Conservation (phyloP, 2,888 invertebrate species). For the Pterostichus niger region DNA sequence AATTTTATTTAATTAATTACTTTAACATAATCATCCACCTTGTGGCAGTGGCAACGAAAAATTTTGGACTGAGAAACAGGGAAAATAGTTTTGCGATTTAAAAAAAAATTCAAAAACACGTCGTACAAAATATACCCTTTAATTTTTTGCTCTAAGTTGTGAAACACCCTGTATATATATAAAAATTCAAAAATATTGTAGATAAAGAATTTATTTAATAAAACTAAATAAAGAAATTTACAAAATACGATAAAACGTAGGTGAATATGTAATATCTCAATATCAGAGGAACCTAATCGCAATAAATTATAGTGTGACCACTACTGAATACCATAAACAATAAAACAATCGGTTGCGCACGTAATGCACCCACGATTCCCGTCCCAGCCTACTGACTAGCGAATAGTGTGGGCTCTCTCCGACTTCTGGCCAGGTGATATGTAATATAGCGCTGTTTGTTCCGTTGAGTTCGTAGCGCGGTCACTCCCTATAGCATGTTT, state of each 20-base stretch:
- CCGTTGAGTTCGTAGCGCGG: constrained; percentile 10
- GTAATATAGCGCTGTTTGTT: constrained; percentile 35
- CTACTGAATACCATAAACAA: constrained; percentile 37
- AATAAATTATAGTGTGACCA: constrained; percentile 43
- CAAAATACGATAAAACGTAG: neutral
- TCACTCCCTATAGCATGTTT: constrained; percentile 66
- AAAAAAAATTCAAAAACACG: too few species aligned
- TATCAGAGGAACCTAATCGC: neutral
- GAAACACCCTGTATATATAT: too few species aligned
- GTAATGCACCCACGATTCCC: constrained; percentile 42
- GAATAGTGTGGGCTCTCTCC: neutral
- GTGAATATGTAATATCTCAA: neutral
- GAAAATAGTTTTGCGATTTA: too few species aligned
- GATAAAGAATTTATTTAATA: too few species aligned
- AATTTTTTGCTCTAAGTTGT: too few species aligned
- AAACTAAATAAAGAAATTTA: too few species aligned
- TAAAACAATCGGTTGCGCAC: constrained; percentile 38
- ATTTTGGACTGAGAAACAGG: too few species aligned
- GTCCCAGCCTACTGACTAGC: constrained; percentile 15
- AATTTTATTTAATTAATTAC: too few species aligned
- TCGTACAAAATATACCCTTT: too few species aligned
- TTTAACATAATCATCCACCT: too few species aligned
- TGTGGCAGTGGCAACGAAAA: too few species aligned
- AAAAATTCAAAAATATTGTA: too few species aligned
- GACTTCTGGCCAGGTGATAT: constrained; percentile 5